Evolutionary conservation across 2,888 invertebrate species (phyloP).

Genomic region (Eustalomyia histrio): DNA sequence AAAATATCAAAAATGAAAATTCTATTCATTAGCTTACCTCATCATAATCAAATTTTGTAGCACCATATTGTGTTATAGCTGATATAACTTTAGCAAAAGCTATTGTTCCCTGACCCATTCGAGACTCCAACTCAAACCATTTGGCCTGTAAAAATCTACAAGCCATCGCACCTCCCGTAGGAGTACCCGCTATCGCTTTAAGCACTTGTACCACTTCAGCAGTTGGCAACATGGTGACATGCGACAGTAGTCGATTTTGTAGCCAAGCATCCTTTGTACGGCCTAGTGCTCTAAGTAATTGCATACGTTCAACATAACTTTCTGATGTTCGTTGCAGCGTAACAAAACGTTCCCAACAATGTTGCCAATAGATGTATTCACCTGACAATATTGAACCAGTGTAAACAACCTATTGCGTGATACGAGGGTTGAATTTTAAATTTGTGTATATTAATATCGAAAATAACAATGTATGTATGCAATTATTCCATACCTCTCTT

Average conservation of each 20-base stretch:
- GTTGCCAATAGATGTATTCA: slow-evolving; percentile 79
- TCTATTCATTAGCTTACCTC: slow-evolving; percentile 72
- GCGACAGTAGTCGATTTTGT: slow-evolving; percentile 79
- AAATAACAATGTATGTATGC: too few species aligned
- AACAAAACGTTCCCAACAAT: slow-evolving; percentile 79
- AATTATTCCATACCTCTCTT: slow-evolving; percentile 73
- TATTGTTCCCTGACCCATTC: slow-evolving; percentile 78
- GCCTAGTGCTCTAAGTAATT: slow-evolving; percentile 78
- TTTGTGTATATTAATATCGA: background rate
- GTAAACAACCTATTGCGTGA: slow-evolving; percentile 76
- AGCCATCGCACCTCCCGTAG: slow-evolving; percentile 80
- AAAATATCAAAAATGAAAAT: background rate
- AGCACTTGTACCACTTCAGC: slow-evolving; percentile 79
- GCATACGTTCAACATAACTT: slow-evolving; percentile 79
- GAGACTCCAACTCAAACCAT: slow-evolving; percentile 79
- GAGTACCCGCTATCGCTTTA: slow-evolving; percentile 79
- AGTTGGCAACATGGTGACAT: slow-evolving; percentile 79
- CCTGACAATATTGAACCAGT: slow-evolving; percentile 79
- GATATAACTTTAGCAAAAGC: slow-evolving; percentile 80
- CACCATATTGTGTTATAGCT: slow-evolving; percentile 80
- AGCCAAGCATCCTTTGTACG: slow-evolving; percentile 80
- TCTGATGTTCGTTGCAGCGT: slow-evolving; percentile 77
- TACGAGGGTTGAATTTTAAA: background rate
- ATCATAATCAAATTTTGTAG: slow-evolving; percentile 80
- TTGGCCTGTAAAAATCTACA: slow-evolving; percentile 79